Evolutionary conservation across 2,888 invertebrate genomes (phyloP), one percentile per base, ranked within the genome.

Genomic region (Caenorhabditis angaria): DNA sequence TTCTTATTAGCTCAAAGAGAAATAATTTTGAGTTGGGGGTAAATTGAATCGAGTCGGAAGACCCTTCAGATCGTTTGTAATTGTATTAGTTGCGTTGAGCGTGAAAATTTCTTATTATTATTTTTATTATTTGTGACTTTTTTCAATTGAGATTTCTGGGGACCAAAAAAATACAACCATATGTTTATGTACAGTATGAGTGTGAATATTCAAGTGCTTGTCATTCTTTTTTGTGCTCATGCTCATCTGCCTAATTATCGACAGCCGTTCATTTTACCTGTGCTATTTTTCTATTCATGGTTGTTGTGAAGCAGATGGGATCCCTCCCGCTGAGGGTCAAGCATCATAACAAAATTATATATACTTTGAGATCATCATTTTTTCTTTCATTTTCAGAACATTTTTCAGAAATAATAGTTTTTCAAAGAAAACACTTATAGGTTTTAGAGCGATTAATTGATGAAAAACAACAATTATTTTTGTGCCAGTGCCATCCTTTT

Each of bases 231-330:
- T 41, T 41, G 10, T 41, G 2, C 41, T 51, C 2, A 56, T 61
- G 65, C 70, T 62, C 54, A 54, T 71, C 66, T 41, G 41, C 41
- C 66, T 66, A 71, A 71, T 71, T 71, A 71, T 60, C 63, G 66
- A 66, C 71, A 71, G 71, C 54, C 62, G 65, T 59, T 41, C 41
- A 41, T 50, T 50, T 54, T 71, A 71, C 71, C 71, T 71, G 71
- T 55, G 57, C 62, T 51, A n/a, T n/a, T n/a, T 10, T 54, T 29
- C 70, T 70, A 70, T 70, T 70, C 41, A 41, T 41, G 18, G 18
- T 18, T 18, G 18, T 18, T 12, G 41, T 18, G 18, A 41, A 41
- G 41, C 41, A 41, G 41, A 41, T 41, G 41, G 41, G 41, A 41
- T 41, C 18, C 5, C 6, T 41, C 41, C 41, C 41, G 41, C 41